Percentiles rank a stretch among this genome's conserved stretches.
These are phyloP conservation scores for Lamellibrachia luymesi DNA, from an alignment of 1,140 invertebrate genomes.

Conservation along the genomic window DNA sequence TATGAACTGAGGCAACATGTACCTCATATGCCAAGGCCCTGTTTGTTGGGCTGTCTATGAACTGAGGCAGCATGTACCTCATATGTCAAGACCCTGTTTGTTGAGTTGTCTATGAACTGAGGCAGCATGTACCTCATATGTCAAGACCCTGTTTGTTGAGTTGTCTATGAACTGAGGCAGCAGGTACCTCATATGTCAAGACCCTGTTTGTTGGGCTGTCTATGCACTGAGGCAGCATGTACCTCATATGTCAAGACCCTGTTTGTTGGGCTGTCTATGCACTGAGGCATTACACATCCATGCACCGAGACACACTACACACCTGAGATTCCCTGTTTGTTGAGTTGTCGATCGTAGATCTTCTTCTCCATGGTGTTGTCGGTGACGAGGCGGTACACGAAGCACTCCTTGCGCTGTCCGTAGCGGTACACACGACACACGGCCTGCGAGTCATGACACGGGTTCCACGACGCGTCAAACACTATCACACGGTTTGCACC, in stretches of 20 bases:
- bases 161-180: too few species aligned
- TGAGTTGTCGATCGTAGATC: conserved; percentile 93
- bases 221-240: too few species aligned
- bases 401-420: conserved; percentile 84
- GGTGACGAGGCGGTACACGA: conserved; percentile 91
- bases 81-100: too few species aligned
- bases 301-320: conserved; percentile 17
- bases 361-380: conserved; percentile 96
- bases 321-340: conserved; percentile 86
- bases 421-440: conserved; percentile 94
- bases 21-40: too few species aligned
- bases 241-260: too few species aligned
- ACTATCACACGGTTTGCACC: conserved; percentile 97
- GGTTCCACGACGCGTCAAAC: conserved; percentile 98
- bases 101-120: too few species aligned
- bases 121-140: too few species aligned
- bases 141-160: too few species aligned
- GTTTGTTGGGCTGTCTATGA: neutral
- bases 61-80: too few species aligned
- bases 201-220: too few species aligned
- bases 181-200: too few species aligned
- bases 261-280: neutral
- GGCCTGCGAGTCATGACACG: conserved; percentile 75
- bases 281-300: neutral
- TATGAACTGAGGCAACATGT: neutral